These are phyloP conservation scores for Acleris cristana DNA, from an alignment of 2,888 invertebrate species.

Conservation along the genomic window DNA sequence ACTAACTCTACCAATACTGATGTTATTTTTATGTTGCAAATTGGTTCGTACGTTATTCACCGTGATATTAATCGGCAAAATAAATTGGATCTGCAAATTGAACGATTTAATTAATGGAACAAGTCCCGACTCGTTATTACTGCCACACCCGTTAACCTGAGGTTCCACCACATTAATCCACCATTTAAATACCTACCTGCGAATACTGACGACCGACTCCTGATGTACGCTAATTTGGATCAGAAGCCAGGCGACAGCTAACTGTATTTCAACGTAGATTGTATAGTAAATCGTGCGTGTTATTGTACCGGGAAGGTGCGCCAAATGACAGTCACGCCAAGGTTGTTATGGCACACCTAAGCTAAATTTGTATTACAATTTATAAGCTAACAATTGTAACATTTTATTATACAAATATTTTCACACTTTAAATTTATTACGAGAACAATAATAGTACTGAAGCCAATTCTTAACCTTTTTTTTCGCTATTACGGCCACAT, in stretches of 20 bases:
- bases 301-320: conserved; percentile 33
- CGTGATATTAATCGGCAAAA: conserved; percentile 25
- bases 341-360: conserved; percentile 26
- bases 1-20: background rate
- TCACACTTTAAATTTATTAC: too few relatives aligned
- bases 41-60: conserved; percentile 12
- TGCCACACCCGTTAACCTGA: conserved; percentile 57
- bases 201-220: conserved; percentile 12
- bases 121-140: conserved; percentile 43
- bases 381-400: background rate
- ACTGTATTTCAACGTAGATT: conserved; percentile 19
- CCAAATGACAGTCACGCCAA: conserved; percentile 27
- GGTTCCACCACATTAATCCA: conserved; percentile 55
- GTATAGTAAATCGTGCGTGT: conserved; percentile 23
- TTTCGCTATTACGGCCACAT: too few relatives aligned
- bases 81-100: conserved; percentile 33
- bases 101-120: conserved; percentile 49
- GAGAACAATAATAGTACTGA: too few relatives aligned
- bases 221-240: conserved; percentile 18
- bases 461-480: too few relatives aligned
- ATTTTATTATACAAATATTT: too few relatives aligned
- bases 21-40: background rate
- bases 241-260: conserved; percentile 1
- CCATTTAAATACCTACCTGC: conserved; percentile 41
- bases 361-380: conserved; percentile 13